Conservation (phyloP, 1,140 invertebrate genomes). For the Drosophila simulans region DNA sequence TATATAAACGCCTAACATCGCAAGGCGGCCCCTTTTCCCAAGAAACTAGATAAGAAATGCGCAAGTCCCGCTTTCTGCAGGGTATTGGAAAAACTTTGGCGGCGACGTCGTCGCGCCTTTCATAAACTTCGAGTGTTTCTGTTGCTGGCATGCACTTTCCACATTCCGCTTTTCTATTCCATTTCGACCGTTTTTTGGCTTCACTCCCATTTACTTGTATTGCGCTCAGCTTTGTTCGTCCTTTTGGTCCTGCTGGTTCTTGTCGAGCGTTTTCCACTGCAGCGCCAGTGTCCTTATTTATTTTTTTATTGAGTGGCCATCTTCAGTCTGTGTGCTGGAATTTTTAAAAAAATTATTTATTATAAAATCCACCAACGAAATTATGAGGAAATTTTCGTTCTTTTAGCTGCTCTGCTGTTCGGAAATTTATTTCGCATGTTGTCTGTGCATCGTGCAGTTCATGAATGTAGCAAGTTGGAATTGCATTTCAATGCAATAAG, state of each 20-base stretch:
- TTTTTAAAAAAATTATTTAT: constrained; percentile 68
- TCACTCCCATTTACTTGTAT: constrained; percentile 77
- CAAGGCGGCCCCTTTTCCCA: too few relatives aligned
- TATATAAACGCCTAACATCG: too few relatives aligned
- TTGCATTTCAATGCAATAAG: constrained; percentile 81
- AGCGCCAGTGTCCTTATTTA: constrained; percentile 10
- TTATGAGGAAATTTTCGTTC: constrained; percentile 70
- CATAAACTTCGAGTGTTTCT: constrained; percentile 82
- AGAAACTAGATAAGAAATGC: background rate
- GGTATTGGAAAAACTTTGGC: constrained; percentile 61
- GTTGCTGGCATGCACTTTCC: constrained; percentile 78
- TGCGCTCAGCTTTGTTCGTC: constrained; percentile 57
- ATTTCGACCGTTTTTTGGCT: constrained; percentile 1
- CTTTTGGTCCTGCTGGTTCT: constrained; percentile 7
- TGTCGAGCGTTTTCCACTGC: constrained; percentile 5
- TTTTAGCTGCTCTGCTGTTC: constrained; percentile 32
- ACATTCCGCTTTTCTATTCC: constrained; percentile 31
- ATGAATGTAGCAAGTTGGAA: constrained; percentile 52
- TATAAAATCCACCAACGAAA: constrained; percentile 77
- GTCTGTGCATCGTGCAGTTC: constrained; percentile 26
- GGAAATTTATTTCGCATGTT: constrained; percentile 46
- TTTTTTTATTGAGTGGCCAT: constrained; percentile 55
- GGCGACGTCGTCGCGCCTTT: constrained; percentile 71
- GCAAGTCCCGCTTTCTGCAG: background rate
- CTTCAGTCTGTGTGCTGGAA: constrained; percentile 28